Conservation (phyloP, 2,113 vertebrate genomes). For the Rhegmatorhina hoffmannsi region DNA sequence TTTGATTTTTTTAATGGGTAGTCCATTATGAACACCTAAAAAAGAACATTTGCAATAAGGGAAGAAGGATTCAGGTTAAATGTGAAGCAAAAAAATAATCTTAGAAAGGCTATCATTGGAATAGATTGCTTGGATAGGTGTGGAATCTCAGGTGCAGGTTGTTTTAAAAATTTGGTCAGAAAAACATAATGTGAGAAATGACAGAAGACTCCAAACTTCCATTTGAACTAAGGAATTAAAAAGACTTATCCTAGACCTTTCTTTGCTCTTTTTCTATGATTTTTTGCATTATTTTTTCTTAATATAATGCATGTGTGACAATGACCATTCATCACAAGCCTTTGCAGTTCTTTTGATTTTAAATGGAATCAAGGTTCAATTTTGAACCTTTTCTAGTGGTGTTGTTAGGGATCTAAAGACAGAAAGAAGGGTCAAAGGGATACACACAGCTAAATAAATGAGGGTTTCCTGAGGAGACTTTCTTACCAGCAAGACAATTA, state of each 20-base stretch:
- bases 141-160: not conserved
- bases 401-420: not conserved
- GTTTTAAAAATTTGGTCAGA: not conserved
- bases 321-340: not conserved
- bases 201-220: not conserved
- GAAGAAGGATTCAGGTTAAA: not conserved
- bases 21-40: not conserved
- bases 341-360: not conserved
- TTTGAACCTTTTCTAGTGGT: not conserved
- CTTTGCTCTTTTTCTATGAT: not conserved
- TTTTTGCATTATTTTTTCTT: not conserved
- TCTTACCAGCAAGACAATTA: not conserved
- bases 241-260: not conserved
- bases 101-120: not conserved
- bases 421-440: conserved; percentile 8
- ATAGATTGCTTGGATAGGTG: not conserved
- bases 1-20: not conserved
- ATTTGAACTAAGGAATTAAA: not conserved
- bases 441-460: not conserved
- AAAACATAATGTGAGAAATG: not conserved
- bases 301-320: not conserved
- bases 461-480: not conserved
- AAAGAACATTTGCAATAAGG: not conserved
- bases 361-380: not conserved
- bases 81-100: not conserved